phyloP scores from a whole-genome alignment of 64 coral and sea anemone genomes.

The Astreopora myriophthalma region DNA sequence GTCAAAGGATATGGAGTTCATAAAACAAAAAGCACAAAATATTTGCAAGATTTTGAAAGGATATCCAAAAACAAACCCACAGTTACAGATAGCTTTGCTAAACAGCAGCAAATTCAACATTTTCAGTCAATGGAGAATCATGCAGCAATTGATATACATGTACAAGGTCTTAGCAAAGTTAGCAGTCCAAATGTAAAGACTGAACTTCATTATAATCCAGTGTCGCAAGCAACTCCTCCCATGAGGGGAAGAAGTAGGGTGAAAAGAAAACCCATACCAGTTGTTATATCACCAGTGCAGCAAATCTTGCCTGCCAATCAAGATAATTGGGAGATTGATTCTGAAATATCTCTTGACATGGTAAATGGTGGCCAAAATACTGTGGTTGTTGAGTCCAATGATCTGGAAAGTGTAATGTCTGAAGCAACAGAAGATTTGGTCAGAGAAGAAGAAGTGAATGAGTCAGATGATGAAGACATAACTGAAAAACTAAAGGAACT shows the following conservation, averaged over 20 bases:
- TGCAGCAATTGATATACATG: neutral
- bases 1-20: neutral
- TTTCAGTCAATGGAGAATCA: neutral
- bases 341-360: slow-evolving; percentile 69
- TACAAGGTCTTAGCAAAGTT: neutral
- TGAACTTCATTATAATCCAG: neutral
- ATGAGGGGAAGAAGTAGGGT: neutral
- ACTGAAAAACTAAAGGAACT: slow-evolving; percentile 90
- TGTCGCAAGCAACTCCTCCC: slow-evolving; percentile 7
- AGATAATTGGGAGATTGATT: slow-evolving; percentile 76
- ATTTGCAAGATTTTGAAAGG: neutral
- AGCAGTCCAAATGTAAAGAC: neutral
- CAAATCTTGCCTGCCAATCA: slow-evolving; percentile 27
- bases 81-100: neutral
- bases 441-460: slow-evolving; percentile 67
- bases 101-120: neutral
- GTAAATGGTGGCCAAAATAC: slow-evolving; percentile 33
- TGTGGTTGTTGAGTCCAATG: slow-evolving; percentile 7
- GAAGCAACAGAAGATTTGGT: slow-evolving; percentile 72
- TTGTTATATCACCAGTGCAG: neutral
- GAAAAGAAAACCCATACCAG: neutral
- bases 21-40: neutral
- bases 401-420: slow-evolving; percentile 42
- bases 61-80: neutral
- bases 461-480: slow-evolving; percentile 77